A percentile compares a stretch with the other conserved stretches of the same genome.
phyloP scores from a whole-genome alignment of 2,888 invertebrate genomes.

The Drosophila algonquin region DNA sequence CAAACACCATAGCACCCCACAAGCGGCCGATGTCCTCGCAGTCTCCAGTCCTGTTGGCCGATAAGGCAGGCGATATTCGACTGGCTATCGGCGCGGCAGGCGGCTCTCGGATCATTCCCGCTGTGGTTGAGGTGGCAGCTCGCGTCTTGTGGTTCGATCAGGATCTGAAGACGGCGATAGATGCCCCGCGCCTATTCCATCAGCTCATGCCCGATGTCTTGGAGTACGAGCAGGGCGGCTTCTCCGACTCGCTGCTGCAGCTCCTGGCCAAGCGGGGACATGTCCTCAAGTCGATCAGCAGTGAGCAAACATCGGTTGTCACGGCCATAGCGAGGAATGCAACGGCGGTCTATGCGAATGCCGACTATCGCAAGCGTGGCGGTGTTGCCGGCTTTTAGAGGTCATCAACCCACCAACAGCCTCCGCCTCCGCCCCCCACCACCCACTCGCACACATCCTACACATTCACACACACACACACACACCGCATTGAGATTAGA shows the following conservation, averaged over 20 bases:
- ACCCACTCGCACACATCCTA: slow-evolving; percentile 11
- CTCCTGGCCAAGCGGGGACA: slow-evolving; percentile 89
- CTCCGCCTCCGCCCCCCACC: background rate
- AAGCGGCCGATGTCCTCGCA: slow-evolving; percentile 96
- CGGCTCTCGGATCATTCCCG: slow-evolving; percentile 93
- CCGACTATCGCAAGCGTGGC: slow-evolving; percentile 92
- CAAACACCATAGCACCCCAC: slow-evolving; percentile 92
- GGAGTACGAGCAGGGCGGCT: slow-evolving; percentile 87
- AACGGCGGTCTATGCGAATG: slow-evolving; percentile 90
- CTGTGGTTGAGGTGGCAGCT: slow-evolving; percentile 87
- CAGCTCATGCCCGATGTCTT: slow-evolving; percentile 92
- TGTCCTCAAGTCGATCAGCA: slow-evolving; percentile 85
- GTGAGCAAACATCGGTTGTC: slow-evolving; percentile 86
- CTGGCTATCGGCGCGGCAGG: slow-evolving; percentile 93
- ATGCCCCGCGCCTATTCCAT: slow-evolving; percentile 91
- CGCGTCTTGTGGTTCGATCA: slow-evolving; percentile 88
- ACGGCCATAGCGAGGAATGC: slow-evolving; percentile 88
- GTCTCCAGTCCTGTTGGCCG: slow-evolving; percentile 92
- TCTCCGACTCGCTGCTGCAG: slow-evolving; percentile 85
- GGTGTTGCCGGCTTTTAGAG: slow-evolving; percentile 89
- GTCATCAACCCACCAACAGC: background rate
- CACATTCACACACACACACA: slow-evolving; percentile 8
- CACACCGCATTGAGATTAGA: slow-evolving; percentile 63
- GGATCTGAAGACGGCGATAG: slow-evolving; percentile 88
- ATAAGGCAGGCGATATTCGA: slow-evolving; percentile 86